These are phyloP conservation scores for Ceraclea dissimilis DNA, from an alignment of 2,888 invertebrate genomes.

Conservation along the genomic window DNA sequence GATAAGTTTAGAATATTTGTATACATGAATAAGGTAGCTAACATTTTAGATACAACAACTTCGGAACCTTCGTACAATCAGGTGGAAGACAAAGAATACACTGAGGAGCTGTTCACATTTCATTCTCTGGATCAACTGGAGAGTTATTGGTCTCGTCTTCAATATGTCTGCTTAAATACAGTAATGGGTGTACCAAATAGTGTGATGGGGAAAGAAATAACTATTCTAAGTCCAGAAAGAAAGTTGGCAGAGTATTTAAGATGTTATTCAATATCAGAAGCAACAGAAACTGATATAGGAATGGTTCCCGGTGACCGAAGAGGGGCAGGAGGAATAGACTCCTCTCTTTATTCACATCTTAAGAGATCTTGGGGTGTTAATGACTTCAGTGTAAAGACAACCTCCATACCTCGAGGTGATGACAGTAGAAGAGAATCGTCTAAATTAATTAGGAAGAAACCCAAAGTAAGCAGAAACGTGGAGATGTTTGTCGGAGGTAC, in stretches of 20 bases:
- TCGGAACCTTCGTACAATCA: slow-evolving; percentile 55
- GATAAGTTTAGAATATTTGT: slow-evolving; percentile 65
- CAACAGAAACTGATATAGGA: slow-evolving; percentile 43
- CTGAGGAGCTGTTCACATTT: slow-evolving; percentile 49
- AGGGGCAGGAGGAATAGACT: slow-evolving; percentile 68
- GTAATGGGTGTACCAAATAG: slow-evolving; percentile 37
- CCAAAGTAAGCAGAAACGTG: slow-evolving; percentile 12
- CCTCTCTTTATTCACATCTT: slow-evolving; percentile 57
- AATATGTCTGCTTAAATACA: slow-evolving; percentile 60
- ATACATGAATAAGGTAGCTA: slow-evolving; percentile 56
- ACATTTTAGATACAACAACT: slow-evolving; percentile 57
- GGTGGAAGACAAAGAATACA: slow-evolving; percentile 52
- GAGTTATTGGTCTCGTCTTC: slow-evolving; percentile 62
- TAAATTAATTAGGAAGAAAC: slow-evolving; percentile 12
- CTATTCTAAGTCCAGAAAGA: slow-evolving; percentile 10
- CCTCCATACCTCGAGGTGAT: slow-evolving; percentile 10
- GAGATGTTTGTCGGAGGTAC: background rate
- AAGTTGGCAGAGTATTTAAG: slow-evolving; percentile 17
- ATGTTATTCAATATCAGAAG: slow-evolving; percentile 42
- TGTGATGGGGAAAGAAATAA: slow-evolving; percentile 31
- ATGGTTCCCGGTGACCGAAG: slow-evolving; percentile 62
- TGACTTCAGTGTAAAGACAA: slow-evolving; percentile 15
- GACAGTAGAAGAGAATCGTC: background rate
- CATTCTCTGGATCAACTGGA: slow-evolving; percentile 46
- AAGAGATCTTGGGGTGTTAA: slow-evolving; percentile 51